Base-by-base conservation (phyloP, 2,888 invertebrate genomes). In the Tetragnatha montana region DNA sequence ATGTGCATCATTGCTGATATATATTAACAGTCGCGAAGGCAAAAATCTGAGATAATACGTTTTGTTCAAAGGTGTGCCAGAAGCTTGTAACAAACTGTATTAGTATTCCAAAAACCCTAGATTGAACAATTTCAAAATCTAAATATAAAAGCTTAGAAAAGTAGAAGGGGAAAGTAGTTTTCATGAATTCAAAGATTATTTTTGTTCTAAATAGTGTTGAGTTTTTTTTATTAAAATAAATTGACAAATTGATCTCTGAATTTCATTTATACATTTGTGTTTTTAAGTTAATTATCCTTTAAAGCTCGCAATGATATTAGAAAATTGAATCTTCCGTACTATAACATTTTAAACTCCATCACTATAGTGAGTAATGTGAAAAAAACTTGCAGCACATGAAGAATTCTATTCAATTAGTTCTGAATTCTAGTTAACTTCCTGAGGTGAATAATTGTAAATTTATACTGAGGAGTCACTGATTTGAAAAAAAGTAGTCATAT, bases 31-130 rank as follows among this genome's bases (percentile, higher is more conserved):
- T 76, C 78, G 75, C 82, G 76, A 87, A 87, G 87, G 87, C 87
- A 76, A 68, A n/a, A 81, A 81, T 82, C n/a, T 69, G 78, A 87
- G 81, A 81, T 81, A 87, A 81, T 71, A 87, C 76, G 81, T 87
- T 87, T 87, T 87, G 87, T 87, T 87, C 81, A 81, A 81, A 76
- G 76, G 51, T 76, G 49, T 81, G 73, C 69, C 78, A 81, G 74
- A 68, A 47, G 70, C 22, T 81, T 22, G 19, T 10, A 49, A n/a
- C 35, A 22, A 68, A 81, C 75, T 85, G 85, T 69, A 47, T 17
- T 49, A 70, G 68, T 60, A 21, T 69, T 83, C 19, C 69, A 21
- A 84, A 68, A 70, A 19, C 51, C 78, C 51, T 82, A 14, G 6
- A 82, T 19, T 73, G 51, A 82, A 51, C 50, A 70, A 47, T 50